Conservation (phyloP, 2,888 invertebrate genomes). For the Flexamia atlantica region DNA sequence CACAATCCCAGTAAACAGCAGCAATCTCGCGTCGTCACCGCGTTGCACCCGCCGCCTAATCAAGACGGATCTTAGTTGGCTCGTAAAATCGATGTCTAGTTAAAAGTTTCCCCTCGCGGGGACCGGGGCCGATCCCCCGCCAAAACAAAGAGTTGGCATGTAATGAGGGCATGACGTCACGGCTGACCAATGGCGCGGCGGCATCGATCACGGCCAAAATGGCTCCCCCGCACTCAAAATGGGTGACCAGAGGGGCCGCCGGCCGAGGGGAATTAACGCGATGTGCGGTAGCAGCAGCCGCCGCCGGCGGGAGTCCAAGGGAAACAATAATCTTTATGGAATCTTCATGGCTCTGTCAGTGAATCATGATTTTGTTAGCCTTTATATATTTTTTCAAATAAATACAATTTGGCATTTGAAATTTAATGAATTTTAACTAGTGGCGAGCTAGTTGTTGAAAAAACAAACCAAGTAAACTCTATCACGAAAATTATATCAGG, state of each 20-base stretch:
- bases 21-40: neutral
- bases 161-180: conserved; percentile 54
- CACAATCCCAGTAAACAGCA: neutral
- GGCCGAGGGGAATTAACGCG: neutral
- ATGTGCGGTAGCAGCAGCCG: too few relatives aligned
- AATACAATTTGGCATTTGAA: too few relatives aligned
- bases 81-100: conserved; percentile 50
- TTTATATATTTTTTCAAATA: too few relatives aligned
- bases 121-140: conserved; percentile 20
- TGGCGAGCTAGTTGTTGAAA: too few relatives aligned
- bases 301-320: too few relatives aligned
- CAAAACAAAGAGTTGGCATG: conserved; percentile 57
- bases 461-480: too few relatives aligned
- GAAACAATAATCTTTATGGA: too few relatives aligned
- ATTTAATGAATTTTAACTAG: too few relatives aligned
- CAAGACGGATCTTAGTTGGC: conserved; percentile 20
- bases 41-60: neutral
- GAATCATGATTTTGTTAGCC: too few relatives aligned
- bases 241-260: conserved; percentile 43
- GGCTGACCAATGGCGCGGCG: conserved; percentile 37
- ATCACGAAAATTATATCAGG: too few relatives aligned
- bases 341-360: too few relatives aligned
- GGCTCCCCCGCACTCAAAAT: conserved; percentile 59
- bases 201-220: conserved; percentile 36
- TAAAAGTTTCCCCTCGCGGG: conserved; percentile 35